Conservation (phyloP, 2,888 invertebrate species). For the Meteorus cinctellus region DNA sequence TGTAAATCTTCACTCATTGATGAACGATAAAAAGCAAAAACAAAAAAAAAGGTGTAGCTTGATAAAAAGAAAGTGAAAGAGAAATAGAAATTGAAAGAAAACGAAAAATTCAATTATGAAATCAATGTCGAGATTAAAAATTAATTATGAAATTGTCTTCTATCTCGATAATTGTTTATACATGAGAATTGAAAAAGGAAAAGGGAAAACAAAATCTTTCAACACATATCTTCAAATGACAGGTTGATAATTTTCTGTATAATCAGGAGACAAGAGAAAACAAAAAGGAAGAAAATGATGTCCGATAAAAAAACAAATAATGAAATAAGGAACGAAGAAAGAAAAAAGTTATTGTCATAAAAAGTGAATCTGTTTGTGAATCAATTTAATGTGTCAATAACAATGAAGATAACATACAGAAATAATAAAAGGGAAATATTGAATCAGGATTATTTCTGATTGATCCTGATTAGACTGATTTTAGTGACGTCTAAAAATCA, state of each 20-base stretch:
- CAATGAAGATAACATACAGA: slow-evolving; percentile 31
- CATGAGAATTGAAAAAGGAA: slow-evolving; percentile 21
- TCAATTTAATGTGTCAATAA: not conserved
- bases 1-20: not conserved
- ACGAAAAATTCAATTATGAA: not conserved
- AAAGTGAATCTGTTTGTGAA: not conserved
- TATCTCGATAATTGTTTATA: slow-evolving; percentile 55
- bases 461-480: not conserved
- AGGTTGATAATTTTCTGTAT: slow-evolving; percentile 32
- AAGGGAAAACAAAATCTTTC: slow-evolving; percentile 58
- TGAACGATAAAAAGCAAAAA: slow-evolving; percentile 8
- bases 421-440: slow-evolving; percentile 17
- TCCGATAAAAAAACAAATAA: slow-evolving; percentile 44
- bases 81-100: not conserved
- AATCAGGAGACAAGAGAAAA: slow-evolving; percentile 10
- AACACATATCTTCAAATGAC: slow-evolving; percentile 64
- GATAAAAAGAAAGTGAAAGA: not conserved
- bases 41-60: not conserved
- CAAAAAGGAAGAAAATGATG: slow-evolving; percentile 44
- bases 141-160: slow-evolving; percentile 21
- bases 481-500: slow-evolving; percentile 39
- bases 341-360: not conserved
- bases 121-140: not conserved
- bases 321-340: slow-evolving; percentile 44
- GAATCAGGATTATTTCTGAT: not conserved